Evolutionary conservation across 2,888 invertebrate species (phyloP), one percentile per base, ranked within the genome.

Genomic region (Hetaerina titia): DNA sequence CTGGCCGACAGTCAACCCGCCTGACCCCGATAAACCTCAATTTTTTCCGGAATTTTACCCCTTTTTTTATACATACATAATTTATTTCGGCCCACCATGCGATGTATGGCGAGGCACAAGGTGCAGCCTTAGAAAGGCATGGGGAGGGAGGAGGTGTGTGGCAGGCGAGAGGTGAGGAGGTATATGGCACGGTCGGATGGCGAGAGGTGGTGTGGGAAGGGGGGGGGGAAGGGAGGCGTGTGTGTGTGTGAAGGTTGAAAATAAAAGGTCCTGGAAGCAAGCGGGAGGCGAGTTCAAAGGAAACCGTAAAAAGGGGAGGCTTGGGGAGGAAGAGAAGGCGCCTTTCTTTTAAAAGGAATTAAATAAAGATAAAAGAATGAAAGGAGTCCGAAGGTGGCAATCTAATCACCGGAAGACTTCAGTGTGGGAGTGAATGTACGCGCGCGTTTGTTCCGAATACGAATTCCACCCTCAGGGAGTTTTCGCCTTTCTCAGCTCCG

Each of bases 371-470:
- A 63, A 63, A 31, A 31, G 63, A 92, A 15, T 15, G 31, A 56
- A 92, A 74, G 92, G 92, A 92, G 92, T 92, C 92, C 74, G 13
- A 74, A 92, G 92, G 92, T 92, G 92, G 92, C 92, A 92, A 92
- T 92, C 92, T 92, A 64, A 74, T 92, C 92, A 92, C 92, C 92
- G 92, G 92, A 74, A 92, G 92, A 92, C 92, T 69, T 74, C 92
- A 56, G 92, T 64, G 74, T 63, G 63, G 69, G 69, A 69, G 69
- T 69, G 69, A 69, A 69, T 90, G 90, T 64, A 31, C 45, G 45
- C 64, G 64, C 56, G 89, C 25, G 69, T 57, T n/a, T n/a, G n/a
- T 69, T n/a, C 60, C 90, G 92, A 31, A 69, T 92, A 57, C 92
- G 74, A 92, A 92, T 92, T 92, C 69, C 45, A 69, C 56, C 69